Conservation (phyloP, 2,797 vertebrate genomes). For the Octomys mimax region DNA sequence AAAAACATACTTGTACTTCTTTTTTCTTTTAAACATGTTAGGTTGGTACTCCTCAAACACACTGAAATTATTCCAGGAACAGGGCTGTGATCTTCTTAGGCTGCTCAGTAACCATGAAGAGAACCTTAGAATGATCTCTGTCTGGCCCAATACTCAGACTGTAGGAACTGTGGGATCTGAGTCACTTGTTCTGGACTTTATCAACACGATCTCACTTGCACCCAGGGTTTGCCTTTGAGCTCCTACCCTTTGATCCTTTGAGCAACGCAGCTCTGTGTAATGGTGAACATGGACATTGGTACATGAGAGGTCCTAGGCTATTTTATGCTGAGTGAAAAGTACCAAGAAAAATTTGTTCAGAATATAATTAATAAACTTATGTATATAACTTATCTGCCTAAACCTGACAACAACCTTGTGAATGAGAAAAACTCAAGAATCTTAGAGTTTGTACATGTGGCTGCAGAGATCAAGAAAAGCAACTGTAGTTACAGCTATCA, state of each 20-base stretch:
- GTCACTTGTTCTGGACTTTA: not conserved
- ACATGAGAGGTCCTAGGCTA: not conserved
- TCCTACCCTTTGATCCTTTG: constrained; percentile 48
- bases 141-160: not conserved
- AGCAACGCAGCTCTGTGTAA: not conserved
- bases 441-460: not conserved
- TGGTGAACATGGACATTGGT: not conserved
- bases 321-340: not conserved
- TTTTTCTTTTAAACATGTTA: not conserved
- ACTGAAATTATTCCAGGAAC: not conserved
- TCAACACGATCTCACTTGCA: not conserved
- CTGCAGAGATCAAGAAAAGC: not conserved
- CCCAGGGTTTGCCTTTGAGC: not conserved
- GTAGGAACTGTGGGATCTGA: constrained; percentile 30
- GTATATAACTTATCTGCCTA: not conserved
- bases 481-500: not conserved
- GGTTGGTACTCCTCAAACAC: not conserved
- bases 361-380: constrained; percentile 12
- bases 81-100: not conserved
- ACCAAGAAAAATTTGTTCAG: constrained; percentile 5
- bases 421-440: constrained; percentile 53
- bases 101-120: not conserved
- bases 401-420: not conserved
- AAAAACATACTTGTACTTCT: not conserved
- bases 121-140: not conserved